phyloP scores from a whole-genome alignment of 1,140 invertebrate species.

The Pseudobourletiella spinata region DNA sequence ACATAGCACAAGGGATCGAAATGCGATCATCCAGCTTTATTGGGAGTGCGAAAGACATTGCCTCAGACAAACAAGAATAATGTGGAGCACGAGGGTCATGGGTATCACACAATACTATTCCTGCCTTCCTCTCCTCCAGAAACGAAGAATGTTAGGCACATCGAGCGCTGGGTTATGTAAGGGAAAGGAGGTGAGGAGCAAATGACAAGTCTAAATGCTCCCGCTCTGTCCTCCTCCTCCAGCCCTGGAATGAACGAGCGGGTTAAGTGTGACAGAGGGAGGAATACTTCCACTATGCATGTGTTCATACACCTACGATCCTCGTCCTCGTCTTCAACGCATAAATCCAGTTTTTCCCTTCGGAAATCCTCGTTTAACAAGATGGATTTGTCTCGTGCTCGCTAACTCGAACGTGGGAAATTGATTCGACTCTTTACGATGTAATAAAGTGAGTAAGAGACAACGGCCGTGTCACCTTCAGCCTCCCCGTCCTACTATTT shows the following conservation, averaged over 20 bases:
- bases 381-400: conserved; percentile 2
- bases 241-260: not conserved
- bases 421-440: conserved; percentile 15
- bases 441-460: conserved; percentile 12
- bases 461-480: not conserved
- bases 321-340: not conserved
- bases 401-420: conserved; percentile 2
- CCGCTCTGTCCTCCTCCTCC: too few species aligned
- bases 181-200: not conserved
- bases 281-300: not conserved
- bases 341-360: conserved; percentile 17
- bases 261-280: not conserved
- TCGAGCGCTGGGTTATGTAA: not conserved
- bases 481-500: too few species aligned
- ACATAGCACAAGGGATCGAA: too few species aligned
- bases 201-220: too few species aligned
- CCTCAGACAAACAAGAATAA: too few species aligned
- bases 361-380: conserved; percentile 18
- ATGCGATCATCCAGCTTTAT: too few species aligned
- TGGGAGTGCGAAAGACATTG: too few species aligned
- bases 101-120: too few species aligned
- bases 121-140: too few species aligned
- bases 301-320: not conserved
- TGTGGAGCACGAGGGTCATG: too few species aligned
- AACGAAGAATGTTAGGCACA: not conserved